phyloP scores from a whole-genome alignment of 1,140 invertebrate genomes.

The Battus philenor region DNA sequence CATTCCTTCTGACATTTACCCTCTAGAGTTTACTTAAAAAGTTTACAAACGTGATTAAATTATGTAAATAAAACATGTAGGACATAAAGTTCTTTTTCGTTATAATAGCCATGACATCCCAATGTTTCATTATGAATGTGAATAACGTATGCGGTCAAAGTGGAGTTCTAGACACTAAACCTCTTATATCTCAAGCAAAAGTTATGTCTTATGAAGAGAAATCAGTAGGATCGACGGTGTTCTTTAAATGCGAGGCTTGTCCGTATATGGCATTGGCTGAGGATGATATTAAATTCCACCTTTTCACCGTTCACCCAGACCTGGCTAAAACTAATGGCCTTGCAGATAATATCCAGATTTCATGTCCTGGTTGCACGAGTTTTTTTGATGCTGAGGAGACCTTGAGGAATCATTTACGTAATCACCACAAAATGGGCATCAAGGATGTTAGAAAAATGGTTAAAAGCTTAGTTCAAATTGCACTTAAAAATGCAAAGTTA shows the following conservation, averaged over 20 bases:
- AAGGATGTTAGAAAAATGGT: slow-evolving; percentile 72
- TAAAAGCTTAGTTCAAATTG: slow-evolving; percentile 64
- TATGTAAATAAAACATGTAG: not conserved
- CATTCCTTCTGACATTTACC: too few species aligned
- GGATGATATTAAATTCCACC: slow-evolving; percentile 71
- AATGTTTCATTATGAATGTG: slow-evolving; percentile 44
- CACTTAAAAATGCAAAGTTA: slow-evolving; percentile 65
- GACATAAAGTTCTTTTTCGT: not conserved
- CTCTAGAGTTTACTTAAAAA: too few species aligned
- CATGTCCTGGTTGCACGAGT: slow-evolving; percentile 64
- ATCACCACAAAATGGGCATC: slow-evolving; percentile 72
- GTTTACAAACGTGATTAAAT: too few species aligned
- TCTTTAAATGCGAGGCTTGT: slow-evolving; percentile 70
- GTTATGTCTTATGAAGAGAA: slow-evolving; percentile 70
- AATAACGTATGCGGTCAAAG: slow-evolving; percentile 26
- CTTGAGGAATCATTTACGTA: slow-evolving; percentile 59
- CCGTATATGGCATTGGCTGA: slow-evolving; percentile 69
- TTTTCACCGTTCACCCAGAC: slow-evolving; percentile 63
- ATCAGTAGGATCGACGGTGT: slow-evolving; percentile 64
- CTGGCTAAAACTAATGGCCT: slow-evolving; percentile 62
- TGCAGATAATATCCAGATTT: slow-evolving; percentile 58
- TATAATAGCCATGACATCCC: slow-evolving; percentile 29
- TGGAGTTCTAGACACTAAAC: slow-evolving; percentile 33
- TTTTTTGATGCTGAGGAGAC: slow-evolving; percentile 63
- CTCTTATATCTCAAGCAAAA: slow-evolving; percentile 46